Percentiles rank a stretch among this genome's conserved stretches.
Conservation (phyloP, 1,140 invertebrate species). For the Ephestia elutella region DNA sequence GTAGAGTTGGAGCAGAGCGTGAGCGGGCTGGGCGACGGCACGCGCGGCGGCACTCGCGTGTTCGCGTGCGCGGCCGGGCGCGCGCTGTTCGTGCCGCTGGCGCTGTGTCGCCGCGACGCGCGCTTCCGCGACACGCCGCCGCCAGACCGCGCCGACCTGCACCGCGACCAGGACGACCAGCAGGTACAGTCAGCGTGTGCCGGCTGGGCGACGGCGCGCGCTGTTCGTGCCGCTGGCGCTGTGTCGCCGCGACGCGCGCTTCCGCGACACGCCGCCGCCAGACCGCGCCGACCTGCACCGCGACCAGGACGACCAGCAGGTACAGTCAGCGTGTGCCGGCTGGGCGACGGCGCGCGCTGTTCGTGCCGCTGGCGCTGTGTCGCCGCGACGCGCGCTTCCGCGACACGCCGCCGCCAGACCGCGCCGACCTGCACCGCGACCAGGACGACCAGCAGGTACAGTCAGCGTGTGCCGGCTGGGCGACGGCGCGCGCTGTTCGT, state of each 20-base stretch:
- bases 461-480: slow-evolving; percentile 79
- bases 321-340: slow-evolving; percentile 79
- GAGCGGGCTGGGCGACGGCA: slow-evolving; percentile 83
- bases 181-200: slow-evolving; percentile 77
- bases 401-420: slow-evolving; percentile 75
- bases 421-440: slow-evolving; percentile 19
- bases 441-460: slow-evolving; percentile 55
- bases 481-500: slow-evolving; percentile 89
- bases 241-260: slow-evolving; percentile 85
- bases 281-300: slow-evolving; percentile 33
- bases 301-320: slow-evolving; percentile 49
- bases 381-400: slow-evolving; percentile 85
- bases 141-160: slow-evolving; percentile 41
- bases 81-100: slow-evolving; percentile 85
- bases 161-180: slow-evolving; percentile 41
- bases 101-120: slow-evolving; percentile 85
- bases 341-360: slow-evolving; percentile 83
- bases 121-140: slow-evolving; percentile 80
- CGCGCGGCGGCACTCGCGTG: slow-evolving; percentile 80
- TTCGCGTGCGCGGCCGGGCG: slow-evolving; percentile 83
- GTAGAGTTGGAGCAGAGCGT: slow-evolving; percentile 85
- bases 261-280: slow-evolving; percentile 78
- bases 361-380: slow-evolving; percentile 85
- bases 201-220: slow-evolving; percentile 80
- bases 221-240: slow-evolving; percentile 85